These are phyloP conservation scores for Stenoptilia bipunctidactyla DNA, from an alignment of 2,888 invertebrate species.

Conservation along the genomic window DNA sequence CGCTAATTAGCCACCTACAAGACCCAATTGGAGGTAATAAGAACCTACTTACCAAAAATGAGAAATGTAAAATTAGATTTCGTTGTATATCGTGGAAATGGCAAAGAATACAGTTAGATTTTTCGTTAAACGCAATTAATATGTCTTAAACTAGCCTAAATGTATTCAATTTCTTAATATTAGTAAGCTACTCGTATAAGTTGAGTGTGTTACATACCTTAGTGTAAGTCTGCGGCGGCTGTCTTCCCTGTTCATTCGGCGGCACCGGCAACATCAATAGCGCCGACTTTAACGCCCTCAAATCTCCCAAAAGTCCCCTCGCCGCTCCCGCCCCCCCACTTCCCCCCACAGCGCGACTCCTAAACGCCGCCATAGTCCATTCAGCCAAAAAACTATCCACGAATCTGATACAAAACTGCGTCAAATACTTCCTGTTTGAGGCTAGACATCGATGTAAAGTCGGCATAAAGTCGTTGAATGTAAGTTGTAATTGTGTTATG, in stretches of 20 bases:
- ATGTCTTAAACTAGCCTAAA: no score
- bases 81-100: no score
- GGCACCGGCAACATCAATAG: constrained; percentile 94
- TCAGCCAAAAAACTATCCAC: constrained; percentile 96
- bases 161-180: no score
- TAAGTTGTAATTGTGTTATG: constrained; percentile 85
- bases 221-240: constrained; percentile 89
- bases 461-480: constrained; percentile 89
- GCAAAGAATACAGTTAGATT: no score
- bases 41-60: no score
- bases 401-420: constrained; percentile 97
- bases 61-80: no score
- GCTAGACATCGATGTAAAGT: constrained; percentile 90
- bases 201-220: no score
- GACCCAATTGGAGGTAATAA: no score
- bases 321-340: no score
- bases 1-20: no score
- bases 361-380: constrained; percentile 90
- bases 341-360: constrained; percentile 89
- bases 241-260: constrained; percentile 88
- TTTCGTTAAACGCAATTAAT: no score
- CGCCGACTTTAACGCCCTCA: constrained; percentile 94
- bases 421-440: constrained; percentile 96
- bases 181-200: no score
- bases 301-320: constrained; percentile 93